Conservation (phyloP, 2,113 vertebrate genomes). For the Romanogobio albipinnatus region DNA sequence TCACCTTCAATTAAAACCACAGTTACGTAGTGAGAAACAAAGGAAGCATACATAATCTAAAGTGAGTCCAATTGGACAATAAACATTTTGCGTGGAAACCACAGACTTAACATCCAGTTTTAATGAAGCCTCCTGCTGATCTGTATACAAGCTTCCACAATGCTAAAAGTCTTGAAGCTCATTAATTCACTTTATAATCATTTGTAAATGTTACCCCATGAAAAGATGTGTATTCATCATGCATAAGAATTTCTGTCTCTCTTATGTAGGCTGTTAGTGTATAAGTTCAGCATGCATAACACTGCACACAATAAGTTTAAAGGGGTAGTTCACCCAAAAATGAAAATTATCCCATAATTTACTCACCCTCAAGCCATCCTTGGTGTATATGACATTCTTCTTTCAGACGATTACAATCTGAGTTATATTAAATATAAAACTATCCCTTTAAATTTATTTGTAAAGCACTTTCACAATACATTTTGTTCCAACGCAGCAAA, state of each 20-base stretch:
- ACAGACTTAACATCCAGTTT: not conserved
- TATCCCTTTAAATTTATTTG: not conserved
- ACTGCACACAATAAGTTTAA: not conserved
- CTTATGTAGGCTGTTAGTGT: slow-evolving; percentile 1
- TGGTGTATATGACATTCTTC: no score
- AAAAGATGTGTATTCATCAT: not conserved
- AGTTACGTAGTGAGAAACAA: not conserved
- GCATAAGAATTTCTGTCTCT: not conserved
- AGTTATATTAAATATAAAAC: no score
- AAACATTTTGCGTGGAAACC: not conserved
- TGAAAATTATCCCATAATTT: no score
- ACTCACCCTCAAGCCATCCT: no score
- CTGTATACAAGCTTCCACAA: slow-evolving; percentile 1
- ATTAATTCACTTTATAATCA: not conserved
- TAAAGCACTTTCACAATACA: not conserved
- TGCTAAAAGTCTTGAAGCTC: not conserved
- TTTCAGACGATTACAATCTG: no score
- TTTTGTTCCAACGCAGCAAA: not conserved
- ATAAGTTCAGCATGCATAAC: not conserved
- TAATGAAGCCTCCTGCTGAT: not conserved
- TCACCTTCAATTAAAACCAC: slow-evolving; percentile 56
- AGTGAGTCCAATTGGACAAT: not conserved
- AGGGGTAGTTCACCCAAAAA: no score
- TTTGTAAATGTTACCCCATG: not conserved
- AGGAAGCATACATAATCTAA: not conserved